Conservation (phyloP, 2,113 vertebrate species). For the Nothoprocta perdicaria region DNA sequence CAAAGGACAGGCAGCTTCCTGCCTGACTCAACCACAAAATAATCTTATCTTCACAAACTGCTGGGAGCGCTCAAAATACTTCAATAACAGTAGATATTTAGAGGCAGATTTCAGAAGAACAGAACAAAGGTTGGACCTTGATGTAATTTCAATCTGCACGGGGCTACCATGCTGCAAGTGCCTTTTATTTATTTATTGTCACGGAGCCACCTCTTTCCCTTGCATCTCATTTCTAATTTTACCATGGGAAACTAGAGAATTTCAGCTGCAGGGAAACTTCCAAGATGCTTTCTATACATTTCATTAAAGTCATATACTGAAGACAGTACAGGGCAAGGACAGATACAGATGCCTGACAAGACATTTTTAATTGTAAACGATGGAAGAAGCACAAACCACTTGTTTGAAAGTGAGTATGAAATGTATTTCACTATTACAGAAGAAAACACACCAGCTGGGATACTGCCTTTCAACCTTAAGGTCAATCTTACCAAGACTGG, state of each 20-base stretch:
- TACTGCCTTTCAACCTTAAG: constrained; percentile 47
- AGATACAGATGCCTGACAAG: background rate
- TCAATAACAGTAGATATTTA: background rate
- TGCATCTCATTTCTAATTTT: background rate
- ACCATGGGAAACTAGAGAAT: background rate
- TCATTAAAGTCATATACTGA: background rate
- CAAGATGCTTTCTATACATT: background rate
- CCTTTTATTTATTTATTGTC: background rate
- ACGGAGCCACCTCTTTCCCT: background rate
- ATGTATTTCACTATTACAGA: background rate
- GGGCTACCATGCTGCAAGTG: background rate
- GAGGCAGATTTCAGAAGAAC: background rate
- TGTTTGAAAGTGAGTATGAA: background rate
- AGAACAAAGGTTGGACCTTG: background rate
- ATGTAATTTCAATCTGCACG: background rate
- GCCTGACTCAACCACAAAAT: background rate
- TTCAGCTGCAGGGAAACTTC: background rate
- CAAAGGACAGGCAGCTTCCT: background rate
- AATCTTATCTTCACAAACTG: background rate
- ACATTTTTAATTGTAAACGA: background rate
- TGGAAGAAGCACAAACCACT: background rate
- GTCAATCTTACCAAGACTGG: background rate
- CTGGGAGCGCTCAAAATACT: background rate
- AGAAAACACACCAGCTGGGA: background rate
- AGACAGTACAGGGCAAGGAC: background rate